Evolutionary conservation across 2,797 vertebrate genomes (phyloP), one percentile per base, ranked within the genome.

Genomic region (Huso huso): DNA sequence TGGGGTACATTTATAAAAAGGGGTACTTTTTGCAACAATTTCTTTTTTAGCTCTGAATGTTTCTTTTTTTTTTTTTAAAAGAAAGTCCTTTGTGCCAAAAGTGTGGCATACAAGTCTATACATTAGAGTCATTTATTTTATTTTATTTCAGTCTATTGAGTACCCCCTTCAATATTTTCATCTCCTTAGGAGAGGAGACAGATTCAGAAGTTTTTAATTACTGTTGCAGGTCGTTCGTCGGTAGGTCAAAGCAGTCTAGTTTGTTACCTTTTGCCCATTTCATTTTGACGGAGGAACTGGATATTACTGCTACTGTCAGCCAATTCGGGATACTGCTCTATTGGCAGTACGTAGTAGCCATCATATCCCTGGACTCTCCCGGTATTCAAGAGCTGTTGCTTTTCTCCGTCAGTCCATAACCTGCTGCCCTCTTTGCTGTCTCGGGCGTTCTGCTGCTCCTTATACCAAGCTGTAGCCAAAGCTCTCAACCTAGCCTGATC

Each of bases 201-300:
- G 86, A 87, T 86, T 62, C 10, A 62, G 23, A 62, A 62, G 61
- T 62, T 18, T 84, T 77, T 0, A 78, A 81, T 86, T 80, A 86
- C 87, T 74, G 80, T 88, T 87, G 86, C 88, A 89, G 67, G 61
- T 50, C 52, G n/a, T 58, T 52, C 87, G 86, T 88, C 73, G 82
- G 73, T 79, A 85, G 86, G 86, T 86, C 86, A 83, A 81, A 86
- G 88, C 83, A 83, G 87, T 74, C 87, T 83, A 92, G 88, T 90
- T 90, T 95, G 95, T 99, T 98, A 99, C 96, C 97, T 99, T 90
- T 87, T 97, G 82, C 96, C 97, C 96, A 99, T 99, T 86, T 99
- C 97, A 62, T 98, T 99, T 94, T 99, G 97, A 98, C 97, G 92
- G 88, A 99, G 90, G 84, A 99, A 99, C 91, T 99, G 96, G 90